Evolutionary conservation across 2,113 vertebrate species (phyloP).

Genomic region (Neolamprologus ventralis): DNA sequence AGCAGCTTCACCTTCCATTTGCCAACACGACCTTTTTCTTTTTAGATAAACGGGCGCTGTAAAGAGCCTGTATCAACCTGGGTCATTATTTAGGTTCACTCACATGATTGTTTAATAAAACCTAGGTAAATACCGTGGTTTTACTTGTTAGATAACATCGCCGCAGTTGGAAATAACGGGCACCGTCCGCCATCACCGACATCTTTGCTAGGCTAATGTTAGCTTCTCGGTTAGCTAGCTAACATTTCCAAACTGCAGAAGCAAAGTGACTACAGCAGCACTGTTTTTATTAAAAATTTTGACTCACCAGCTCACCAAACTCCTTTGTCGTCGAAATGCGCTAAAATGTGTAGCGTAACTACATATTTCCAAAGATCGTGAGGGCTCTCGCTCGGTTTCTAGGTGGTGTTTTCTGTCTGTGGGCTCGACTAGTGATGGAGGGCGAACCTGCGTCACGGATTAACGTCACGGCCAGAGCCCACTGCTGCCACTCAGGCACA

Average conservation of each 20-base stretch:
- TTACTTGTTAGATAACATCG: not conserved
- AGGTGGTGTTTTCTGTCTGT: slow-evolving; percentile 39
- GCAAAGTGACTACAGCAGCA: not conserved
- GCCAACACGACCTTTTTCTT: slow-evolving; percentile 3
- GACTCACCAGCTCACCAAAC: slow-evolving; percentile 44
- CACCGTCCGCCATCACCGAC: slow-evolving; percentile 46
- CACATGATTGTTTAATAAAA: not conserved
- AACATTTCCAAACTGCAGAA: not conserved
- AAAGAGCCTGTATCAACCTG: no score
- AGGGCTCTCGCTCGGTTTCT: slow-evolving; percentile 1
- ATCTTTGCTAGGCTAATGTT: slow-evolving; percentile 52
- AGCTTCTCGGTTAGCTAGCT: slow-evolving; percentile 14
- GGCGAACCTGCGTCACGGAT: slow-evolving; percentile 51
- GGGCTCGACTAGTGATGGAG: slow-evolving; percentile 49
- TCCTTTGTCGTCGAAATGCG: slow-evolving; percentile 20
- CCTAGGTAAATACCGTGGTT: not conserved
- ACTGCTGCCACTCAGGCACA: not conserved
- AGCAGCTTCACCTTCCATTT: not conserved
- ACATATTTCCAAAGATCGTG: slow-evolving; percentile 55
- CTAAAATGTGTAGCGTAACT: not conserved
- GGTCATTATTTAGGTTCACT: rapidly evolving
- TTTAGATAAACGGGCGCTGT: not conserved
- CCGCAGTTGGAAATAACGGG: slow-evolving; percentile 47
- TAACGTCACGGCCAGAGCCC: slow-evolving; percentile 38
- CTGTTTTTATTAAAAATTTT: rapidly evolving